A percentile compares a stretch with the other conserved stretches of the same genome.
These are phyloP conservation scores for Phataginus tetradactyla DNA, from an alignment of 2,797 vertebrate species.

Conservation along the genomic window DNA sequence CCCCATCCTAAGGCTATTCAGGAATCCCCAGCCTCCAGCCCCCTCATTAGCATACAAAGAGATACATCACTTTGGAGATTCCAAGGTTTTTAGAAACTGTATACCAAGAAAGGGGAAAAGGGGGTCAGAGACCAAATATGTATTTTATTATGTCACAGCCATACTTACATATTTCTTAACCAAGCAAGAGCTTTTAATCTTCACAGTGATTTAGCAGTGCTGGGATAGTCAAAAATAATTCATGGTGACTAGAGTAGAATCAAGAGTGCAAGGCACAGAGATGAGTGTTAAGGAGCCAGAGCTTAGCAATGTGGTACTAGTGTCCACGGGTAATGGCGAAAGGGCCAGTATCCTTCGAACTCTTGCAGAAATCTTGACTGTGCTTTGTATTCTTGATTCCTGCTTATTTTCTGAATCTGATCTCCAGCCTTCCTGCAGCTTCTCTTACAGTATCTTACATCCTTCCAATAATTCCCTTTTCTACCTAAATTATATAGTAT, in stretches of 20 bases:
- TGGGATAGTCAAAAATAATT: neutral
- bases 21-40: neutral
- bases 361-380: neutral
- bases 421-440: neutral
- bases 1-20: neutral
- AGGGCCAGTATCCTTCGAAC: neutral
- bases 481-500: neutral
- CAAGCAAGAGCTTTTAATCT: neutral
- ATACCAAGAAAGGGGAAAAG: neutral
- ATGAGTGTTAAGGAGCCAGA: neutral
- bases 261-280: neutral
- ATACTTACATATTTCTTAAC: slow-evolving; percentile 27
- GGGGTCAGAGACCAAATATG: neutral
- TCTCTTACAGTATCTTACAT: neutral
- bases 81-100: neutral
- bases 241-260: neutral
- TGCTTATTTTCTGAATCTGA: neutral
- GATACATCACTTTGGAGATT: neutral
- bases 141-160: neutral
- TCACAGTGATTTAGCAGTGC: neutral
- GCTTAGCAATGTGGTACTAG: neutral
- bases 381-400: neutral
- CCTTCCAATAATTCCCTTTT: neutral
- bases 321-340: neutral
- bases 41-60: neutral